A percentile compares a stretch with the other conserved stretches of the same genome.
Conservation (phyloP, 2,888 invertebrate genomes). For the Plagodis dolabraria region DNA sequence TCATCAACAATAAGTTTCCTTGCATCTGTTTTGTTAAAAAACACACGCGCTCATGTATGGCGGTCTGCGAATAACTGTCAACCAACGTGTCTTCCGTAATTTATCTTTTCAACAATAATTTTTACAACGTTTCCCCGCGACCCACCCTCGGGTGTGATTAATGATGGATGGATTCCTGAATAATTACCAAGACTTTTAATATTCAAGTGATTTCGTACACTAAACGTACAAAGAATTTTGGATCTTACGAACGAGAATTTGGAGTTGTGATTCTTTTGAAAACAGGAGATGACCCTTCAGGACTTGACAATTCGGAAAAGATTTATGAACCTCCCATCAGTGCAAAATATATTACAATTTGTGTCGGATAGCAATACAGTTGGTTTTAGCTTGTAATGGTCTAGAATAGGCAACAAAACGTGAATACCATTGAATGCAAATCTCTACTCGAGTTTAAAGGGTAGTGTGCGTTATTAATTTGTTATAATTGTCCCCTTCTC, state of each 20-base stretch:
- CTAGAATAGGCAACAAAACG: conserved; percentile 67
- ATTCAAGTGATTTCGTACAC: conserved; percentile 78
- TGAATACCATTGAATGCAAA: conserved; percentile 81
- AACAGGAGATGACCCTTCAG: conserved; percentile 74
- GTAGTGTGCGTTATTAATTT: conserved; percentile 83
- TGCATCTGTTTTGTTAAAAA: conserved; percentile 51
- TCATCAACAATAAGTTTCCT: conserved; percentile 54
- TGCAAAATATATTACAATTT: conserved; percentile 34
- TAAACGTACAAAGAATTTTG: conserved; percentile 38
- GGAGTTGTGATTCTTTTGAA: conserved; percentile 55
- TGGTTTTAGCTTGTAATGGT: conserved; percentile 37
- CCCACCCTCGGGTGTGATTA: conserved; percentile 79
- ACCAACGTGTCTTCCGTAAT: conserved; percentile 71
- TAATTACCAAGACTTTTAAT: conserved; percentile 85
- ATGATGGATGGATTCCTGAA: conserved; percentile 85
- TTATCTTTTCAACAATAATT: conserved; percentile 84
- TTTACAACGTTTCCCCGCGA: conserved; percentile 75
- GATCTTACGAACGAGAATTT: conserved; percentile 42
- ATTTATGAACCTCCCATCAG: conserved; percentile 36
- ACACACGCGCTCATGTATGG: conserved; percentile 46
- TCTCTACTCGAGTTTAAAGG: conserved; percentile 83
- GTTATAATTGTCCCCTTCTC: conserved; percentile 80
- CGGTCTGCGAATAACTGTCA: conserved; percentile 72
- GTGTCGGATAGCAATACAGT: conserved; percentile 28
- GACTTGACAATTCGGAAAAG: conserved; percentile 45